Percentiles rank a stretch among this genome's conserved stretches.
phyloP scores from a whole-genome alignment of 1,140 invertebrate genomes.

The Dryas iulia region DNA sequence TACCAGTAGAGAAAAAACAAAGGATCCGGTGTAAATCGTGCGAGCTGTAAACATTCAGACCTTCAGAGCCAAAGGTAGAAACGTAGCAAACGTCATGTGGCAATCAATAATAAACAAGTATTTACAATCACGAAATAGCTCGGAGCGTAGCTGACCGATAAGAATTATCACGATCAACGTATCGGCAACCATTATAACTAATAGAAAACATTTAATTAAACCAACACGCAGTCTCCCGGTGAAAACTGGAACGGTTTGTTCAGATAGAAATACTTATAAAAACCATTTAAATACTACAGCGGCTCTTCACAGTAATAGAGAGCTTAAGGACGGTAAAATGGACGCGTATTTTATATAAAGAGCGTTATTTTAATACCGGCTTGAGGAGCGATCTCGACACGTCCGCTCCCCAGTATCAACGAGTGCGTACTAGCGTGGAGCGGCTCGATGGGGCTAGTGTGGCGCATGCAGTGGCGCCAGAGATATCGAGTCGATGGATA shows the following conservation, averaged over 20 bases:
- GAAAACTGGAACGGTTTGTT: conserved; percentile 5
- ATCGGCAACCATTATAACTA: conserved; percentile 19
- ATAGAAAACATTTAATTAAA: conserved; percentile 19
- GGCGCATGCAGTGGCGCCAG: conserved; percentile 56
- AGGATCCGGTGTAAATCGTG: not conserved
- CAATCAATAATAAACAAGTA: conserved; percentile 14
- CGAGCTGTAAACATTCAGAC: conserved; percentile 1
- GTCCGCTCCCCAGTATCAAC: conserved; percentile 42
- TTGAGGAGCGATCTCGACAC: conserved; percentile 36
- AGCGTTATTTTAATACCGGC: conserved; percentile 52
- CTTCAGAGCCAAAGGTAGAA: conserved; percentile 1
- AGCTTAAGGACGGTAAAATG: conserved; percentile 49
- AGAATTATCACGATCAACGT: conserved; percentile 14
- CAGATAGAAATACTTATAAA: not conserved
- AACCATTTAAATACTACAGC: conserved; percentile 25
- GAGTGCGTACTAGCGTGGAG: conserved; percentile 64
- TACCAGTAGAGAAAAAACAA: not conserved
- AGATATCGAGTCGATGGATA: conserved; percentile 64
- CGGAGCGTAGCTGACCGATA: conserved; percentile 13
- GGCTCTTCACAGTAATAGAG: conserved; percentile 32
- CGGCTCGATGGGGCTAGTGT: conserved; percentile 56
- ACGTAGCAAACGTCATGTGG: not conserved
- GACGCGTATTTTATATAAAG: conserved; percentile 47
- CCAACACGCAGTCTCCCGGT: not conserved
- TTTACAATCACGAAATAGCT: not conserved